Conservation (phyloP, 2,888 invertebrate species). For the Hemistola chrysoprasaria region DNA sequence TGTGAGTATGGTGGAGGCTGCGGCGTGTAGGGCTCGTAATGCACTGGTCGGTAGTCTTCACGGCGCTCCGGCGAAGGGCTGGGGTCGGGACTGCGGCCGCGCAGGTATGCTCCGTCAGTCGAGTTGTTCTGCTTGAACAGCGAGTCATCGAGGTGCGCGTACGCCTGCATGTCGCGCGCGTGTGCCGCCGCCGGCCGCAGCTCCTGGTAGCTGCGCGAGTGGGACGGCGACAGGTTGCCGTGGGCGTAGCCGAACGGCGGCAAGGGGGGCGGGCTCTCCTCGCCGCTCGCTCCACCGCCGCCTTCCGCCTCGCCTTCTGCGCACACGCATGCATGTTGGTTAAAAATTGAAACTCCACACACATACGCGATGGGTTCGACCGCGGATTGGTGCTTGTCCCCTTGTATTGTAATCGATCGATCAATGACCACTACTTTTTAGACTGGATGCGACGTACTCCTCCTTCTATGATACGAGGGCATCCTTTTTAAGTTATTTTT, state of each 20-base stretch:
- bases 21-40: conserved; percentile 61
- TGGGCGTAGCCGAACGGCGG: conserved; percentile 64
- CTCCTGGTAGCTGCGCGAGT: conserved; percentile 77
- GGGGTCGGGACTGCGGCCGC: conserved; percentile 53
- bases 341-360: no score
- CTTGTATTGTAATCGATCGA: no score
- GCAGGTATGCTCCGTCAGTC: conserved; percentile 60
- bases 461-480: no score
- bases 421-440: no score
- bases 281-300: conserved; percentile 48
- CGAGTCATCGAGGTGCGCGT: conserved; percentile 65
- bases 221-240: conserved; percentile 56
- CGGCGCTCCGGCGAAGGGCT: conserved; percentile 61
- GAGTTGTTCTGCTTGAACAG: conserved; percentile 52
- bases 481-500: no score
- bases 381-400: no score
- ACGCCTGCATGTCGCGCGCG: conserved; percentile 74
- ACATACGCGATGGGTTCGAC: no score
- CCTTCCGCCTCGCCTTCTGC: conserved; percentile 66
- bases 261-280: conserved; percentile 65
- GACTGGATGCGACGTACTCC: no score
- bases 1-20: conserved; percentile 57
- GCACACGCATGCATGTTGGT: conserved; percentile 40
- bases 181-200: conserved; percentile 60
- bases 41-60: conserved; percentile 59